Base-by-base conservation (phyloP, 2,113 vertebrate genomes). In the Lagopus leucura region DNA sequence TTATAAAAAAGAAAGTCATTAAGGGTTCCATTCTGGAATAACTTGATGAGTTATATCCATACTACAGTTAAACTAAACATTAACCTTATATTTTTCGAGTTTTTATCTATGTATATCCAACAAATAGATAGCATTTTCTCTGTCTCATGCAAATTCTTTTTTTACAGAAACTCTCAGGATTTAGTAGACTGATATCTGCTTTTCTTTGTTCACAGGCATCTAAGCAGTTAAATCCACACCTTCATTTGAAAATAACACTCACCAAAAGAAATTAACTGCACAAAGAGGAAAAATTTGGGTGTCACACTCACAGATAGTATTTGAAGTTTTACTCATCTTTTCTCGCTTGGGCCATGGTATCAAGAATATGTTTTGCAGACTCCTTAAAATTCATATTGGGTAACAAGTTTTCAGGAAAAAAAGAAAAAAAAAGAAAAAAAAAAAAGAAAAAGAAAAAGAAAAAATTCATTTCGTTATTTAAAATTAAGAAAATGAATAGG, bases 241-340 rank as follows among this genome's bases (percentile, higher is more conserved):
- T 42, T 22, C 17, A 36, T 32, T 71, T 60, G n/a, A 45, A 43
- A 50, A 1, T 25, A 88, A 36, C 3, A 27, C 3, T 73, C 36
- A 63, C 7, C 4, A 74, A 43, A 61, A 60, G 19, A 66, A 11
- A 22, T 82, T 70, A 38, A 20, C 18, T 77, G 1, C 45, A 47
- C 14, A 21, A 47, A 80, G 3, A 61, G 19, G 50, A 38, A 15
- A 70, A 4, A 19, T 66, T 42, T 65, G 20, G 2, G 11, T 36
- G 30, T 27, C 65, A 36, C 0, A 1, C 3, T 10, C 28, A 54
- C 3, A 54, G 3, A 4, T 13, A 66, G 21, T 30, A 8, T 61
- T 84, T n/a, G 18, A 15, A 3, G 1, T 27, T 20, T 64, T 38
- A 65, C 38, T 65, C 27, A 36, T 61, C 8, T 40, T 13, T 57